phyloP scores from a whole-genome alignment of 2,888 invertebrate genomes.

The Eupithecia exiguata region DNA sequence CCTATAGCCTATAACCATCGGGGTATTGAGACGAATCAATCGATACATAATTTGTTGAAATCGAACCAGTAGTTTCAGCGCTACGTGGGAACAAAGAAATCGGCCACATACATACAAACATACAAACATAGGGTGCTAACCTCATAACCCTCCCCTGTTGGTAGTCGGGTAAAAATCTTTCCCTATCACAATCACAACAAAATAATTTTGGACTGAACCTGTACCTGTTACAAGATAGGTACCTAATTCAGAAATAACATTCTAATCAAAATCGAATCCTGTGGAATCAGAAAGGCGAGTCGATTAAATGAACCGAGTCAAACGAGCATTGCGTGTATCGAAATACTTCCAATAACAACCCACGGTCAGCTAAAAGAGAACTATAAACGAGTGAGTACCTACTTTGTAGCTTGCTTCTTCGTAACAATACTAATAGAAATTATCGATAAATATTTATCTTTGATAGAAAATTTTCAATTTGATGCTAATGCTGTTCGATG shows the following conservation, averaged over 20 bases:
- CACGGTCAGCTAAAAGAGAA: conserved; percentile 15
- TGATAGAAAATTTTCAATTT: neutral
- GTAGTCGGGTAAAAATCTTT: too few relatives aligned
- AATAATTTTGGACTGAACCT: neutral
- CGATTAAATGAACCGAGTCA: conserved; percentile 62
- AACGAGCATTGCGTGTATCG: conserved; percentile 72
- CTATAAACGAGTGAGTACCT: neutral
- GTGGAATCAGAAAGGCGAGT: conserved; percentile 41
- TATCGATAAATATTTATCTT: neutral
- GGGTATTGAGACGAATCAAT: too few relatives aligned
- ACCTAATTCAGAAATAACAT: conserved; percentile 25
- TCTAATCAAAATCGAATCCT: conserved; percentile 46
- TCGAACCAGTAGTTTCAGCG: too few relatives aligned
- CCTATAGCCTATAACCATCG: too few relatives aligned
- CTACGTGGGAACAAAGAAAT: too few relatives aligned
- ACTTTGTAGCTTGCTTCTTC: neutral
- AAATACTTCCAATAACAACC: conserved; percentile 68
- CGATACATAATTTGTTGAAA: too few relatives aligned
- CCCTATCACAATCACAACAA: too few relatives aligned
- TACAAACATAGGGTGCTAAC: too few relatives aligned
- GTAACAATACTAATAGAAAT: neutral
- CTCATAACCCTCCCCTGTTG: too few relatives aligned
- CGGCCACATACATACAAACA: too few relatives aligned
- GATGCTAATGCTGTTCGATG: neutral
- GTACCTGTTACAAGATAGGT: neutral